phyloP scores from a whole-genome alignment of 2,888 invertebrate genomes.

The Sepiola atlantica region DNA sequence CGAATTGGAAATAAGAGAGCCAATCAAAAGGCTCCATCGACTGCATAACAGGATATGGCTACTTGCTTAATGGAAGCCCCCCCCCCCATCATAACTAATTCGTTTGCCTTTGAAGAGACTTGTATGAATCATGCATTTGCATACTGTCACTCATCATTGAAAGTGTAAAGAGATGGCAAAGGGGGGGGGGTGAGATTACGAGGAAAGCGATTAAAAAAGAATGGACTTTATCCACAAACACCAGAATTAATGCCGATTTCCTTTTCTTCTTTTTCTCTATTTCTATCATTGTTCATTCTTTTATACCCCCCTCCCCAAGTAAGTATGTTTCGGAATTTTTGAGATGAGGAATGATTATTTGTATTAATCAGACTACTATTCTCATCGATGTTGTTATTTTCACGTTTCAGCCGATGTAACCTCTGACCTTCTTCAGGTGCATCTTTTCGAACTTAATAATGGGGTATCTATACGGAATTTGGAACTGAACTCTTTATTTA shows the following conservation, averaged over 20 bases:
- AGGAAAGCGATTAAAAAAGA: background rate
- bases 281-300: no score
- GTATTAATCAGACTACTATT: background rate
- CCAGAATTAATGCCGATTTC: no score
- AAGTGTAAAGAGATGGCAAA: background rate
- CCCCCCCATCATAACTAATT: background rate
- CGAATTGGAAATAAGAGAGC: background rate
- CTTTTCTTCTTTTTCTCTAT: no score
- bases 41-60: background rate
- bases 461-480: no score
- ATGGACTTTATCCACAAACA: no score
- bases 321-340: no score
- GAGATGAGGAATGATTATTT: no score
- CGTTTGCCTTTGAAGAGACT: background rate
- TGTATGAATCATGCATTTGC: background rate
- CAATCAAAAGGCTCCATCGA: background rate
- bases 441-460: background rate
- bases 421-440: no score
- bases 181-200: background rate
- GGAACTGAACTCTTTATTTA: background rate
- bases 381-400: no score
- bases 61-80: background rate
- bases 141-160: background rate
- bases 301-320: no score
- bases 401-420: no score